These are phyloP conservation scores for Sabatieria punctata DNA, from an alignment of 2,888 invertebrate species.

Conservation along the genomic window DNA sequence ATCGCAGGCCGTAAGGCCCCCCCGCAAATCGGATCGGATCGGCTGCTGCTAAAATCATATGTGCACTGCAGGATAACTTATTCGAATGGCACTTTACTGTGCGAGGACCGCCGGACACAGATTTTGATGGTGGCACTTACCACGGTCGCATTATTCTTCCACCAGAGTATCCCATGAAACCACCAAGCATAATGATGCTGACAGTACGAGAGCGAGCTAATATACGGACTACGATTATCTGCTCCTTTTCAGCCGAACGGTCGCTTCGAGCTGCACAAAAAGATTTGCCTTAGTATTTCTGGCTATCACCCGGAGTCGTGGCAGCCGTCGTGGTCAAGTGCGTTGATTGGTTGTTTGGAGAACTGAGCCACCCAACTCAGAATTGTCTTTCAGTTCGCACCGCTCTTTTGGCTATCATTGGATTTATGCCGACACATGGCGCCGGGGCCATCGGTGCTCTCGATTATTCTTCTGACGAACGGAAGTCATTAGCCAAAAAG, in stretches of 20 bases:
- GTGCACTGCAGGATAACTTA: conserved; percentile 56
- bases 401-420: conserved; percentile 71
- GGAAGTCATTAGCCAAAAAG: conserved; percentile 59
- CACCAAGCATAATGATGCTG: conserved; percentile 75
- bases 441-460: conserved; percentile 76
- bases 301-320: conserved; percentile 94
- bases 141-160: conserved; percentile 80
- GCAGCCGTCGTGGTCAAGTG: conserved; percentile 86
- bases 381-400: conserved; percentile 48
- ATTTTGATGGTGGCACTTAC: conserved; percentile 71
- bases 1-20: too few species aligned
- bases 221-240: not conserved
- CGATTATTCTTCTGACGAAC: conserved; percentile 67
- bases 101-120: conserved; percentile 66
- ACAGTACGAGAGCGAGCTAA: conserved; percentile 45
- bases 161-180: conserved; percentile 90
- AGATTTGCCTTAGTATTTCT: conserved; percentile 84
- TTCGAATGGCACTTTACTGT: conserved; percentile 97
- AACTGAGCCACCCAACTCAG: conserved; percentile 1
- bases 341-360: conserved; percentile 16
- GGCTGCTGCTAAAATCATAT: too few species aligned
- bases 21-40: too few species aligned
- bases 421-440: conserved; percentile 80
- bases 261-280: conserved; percentile 75
- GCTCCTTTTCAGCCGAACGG: conserved; percentile 56